Evolutionary conservation across 2,113 vertebrate genomes (phyloP), one percentile per base, ranked within the genome.

Genomic region (Sinocyclocheilus anshuiensis): DNA sequence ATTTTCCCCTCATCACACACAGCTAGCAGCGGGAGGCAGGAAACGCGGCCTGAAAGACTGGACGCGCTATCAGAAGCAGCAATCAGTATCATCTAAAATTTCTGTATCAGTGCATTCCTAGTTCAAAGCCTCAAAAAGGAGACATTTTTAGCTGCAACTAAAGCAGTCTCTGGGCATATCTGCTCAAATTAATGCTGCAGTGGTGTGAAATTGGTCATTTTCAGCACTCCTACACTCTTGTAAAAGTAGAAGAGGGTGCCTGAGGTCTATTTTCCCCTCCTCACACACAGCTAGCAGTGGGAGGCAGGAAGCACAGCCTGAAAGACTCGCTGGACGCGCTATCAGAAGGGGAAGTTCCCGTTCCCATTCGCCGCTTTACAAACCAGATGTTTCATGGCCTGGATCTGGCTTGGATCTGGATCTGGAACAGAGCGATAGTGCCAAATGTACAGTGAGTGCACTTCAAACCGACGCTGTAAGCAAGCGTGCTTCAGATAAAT

Each of bases 181-280:
- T 24, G 75, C 57, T 75, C 61, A 50, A 83, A 74, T 16, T 36
- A 81, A 77, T 78, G 65, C 75, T 4, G 22, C 6, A 20, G 39
- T 86, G 55, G 63, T 53, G 61, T 16, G 63, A 88, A 86, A 65
- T 80, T 9, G n/a, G 79, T 76, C 72, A 69, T 82, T 77, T 61
- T n/a, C 53, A 57, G 26, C 50, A 57, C 77, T 78, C 76, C 77
- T n/a, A 22, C 29, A 59, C 77, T 78, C 50, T 78, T 78, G 53
- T 78, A 78, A 78, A 78, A 57, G 26, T 36, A 33, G 53, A 57
- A 59, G 53, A 78, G 18, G 33, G 48, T 33, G 53, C 29, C 77
- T 57, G 77, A 78, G 77, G 77, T 78, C 26, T 78, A 59, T 78
- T 78, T 55, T 59, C 24, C 50, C 18, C 76, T 78, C 26, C 55